Evolutionary conservation across 2,797 vertebrate genomes (phyloP).

Genomic region (Helicolenus hilgendorfi): DNA sequence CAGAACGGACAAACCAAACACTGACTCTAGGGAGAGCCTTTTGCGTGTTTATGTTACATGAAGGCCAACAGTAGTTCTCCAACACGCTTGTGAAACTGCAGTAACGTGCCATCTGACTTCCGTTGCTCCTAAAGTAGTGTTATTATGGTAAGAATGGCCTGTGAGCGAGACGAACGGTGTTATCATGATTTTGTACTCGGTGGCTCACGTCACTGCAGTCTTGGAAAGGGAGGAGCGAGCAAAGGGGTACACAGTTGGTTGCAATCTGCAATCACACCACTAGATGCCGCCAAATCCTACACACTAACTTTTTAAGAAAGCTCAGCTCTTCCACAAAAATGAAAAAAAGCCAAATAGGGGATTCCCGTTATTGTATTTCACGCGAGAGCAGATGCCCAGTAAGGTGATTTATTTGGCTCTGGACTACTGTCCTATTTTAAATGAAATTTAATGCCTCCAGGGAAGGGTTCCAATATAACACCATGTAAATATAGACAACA

Average conservation of each 20-base stretch:
- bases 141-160: too few species aligned
- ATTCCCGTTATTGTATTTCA: not conserved
- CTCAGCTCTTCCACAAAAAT: not conserved
- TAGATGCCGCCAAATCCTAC: not conserved
- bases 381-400: not conserved
- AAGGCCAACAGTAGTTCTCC: too few species aligned
- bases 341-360: not conserved
- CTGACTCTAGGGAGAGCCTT: not conserved
- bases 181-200: too few species aligned
- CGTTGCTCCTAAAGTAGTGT: too few species aligned
- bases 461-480: constrained; percentile 54
- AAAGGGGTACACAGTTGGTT: not conserved
- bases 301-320: not conserved
- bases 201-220: too few species aligned
- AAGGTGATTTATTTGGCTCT: constrained; percentile 34
- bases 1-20: not conserved
- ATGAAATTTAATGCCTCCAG: constrained; percentile 29
- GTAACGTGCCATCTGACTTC: too few species aligned
- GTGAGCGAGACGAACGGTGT: too few species aligned
- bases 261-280: not conserved
- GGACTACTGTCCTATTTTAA: constrained; percentile 48
- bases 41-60: too few species aligned
- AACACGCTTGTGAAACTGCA: too few species aligned
- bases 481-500: constrained; percentile 44
- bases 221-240: not conserved